Base-by-base conservation (phyloP, 2,888 invertebrate species). In the Saturnia pavonia region DNA sequence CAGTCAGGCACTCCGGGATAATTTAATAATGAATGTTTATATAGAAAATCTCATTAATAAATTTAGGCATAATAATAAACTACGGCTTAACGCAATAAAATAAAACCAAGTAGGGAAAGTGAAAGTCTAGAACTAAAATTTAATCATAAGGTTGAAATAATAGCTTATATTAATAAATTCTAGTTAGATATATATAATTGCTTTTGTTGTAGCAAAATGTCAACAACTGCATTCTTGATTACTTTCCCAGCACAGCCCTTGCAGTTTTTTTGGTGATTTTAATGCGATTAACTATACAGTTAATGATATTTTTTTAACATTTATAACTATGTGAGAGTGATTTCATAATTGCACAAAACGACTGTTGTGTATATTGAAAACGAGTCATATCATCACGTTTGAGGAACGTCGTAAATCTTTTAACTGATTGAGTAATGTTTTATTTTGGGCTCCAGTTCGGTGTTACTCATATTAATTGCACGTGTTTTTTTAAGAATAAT, bases 361-460 rank as follows among this genome's bases (percentile, higher is more conserved):
- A 42, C 70, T 40, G 70, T 74, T 74, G 70, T 72, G 71, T 72
- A 60, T 60, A 22, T 54, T 71, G 70, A 70, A 73, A 48, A 68
- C 60, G 68, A 57, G 54, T 60, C 67, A 54, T 54, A 72, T 68
- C 67, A 72, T 68, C 67, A 34, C 68, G 51, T 70, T 67, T 25
- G 25, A 72, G 70, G 25, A 65, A 70, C 74, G 69, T 68, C 66
- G 71, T 54, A 69, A 69, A 68, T 69, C 71, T 73, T 72, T 72
- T 70, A 74, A 78, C 77, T 73, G 74, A 75, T 73, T 72, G 70
- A 73, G 72, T 80, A 72, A 71, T 68, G 60, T 80, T 80, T 72
- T 85, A 88, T 86, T 88, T 85, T 81, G 72, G 80, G 81, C 81
- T 82, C 83, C 77, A 85, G 82, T 83, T 81, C 72, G 72, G 79